Conservation (phyloP, 2,888 invertebrate species). For the Mellilla xanthometata region DNA sequence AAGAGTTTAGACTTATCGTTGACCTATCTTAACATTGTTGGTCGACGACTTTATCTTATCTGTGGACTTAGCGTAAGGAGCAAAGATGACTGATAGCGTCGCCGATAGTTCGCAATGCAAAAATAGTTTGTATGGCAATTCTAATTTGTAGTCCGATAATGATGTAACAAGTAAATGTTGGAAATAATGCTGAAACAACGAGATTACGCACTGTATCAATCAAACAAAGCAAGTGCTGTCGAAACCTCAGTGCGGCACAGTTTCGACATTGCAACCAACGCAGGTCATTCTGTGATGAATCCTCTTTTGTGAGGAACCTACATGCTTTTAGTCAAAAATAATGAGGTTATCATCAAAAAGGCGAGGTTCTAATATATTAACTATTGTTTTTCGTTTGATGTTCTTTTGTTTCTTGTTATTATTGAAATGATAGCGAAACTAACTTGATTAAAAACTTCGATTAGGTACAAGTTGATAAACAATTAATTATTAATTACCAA, state of each 20-base stretch:
- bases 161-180: constrained; percentile 39
- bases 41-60: constrained; percentile 3
- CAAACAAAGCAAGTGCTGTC: constrained; percentile 64
- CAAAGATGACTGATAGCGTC: background rate
- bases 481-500: no score
- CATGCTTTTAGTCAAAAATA: no score
- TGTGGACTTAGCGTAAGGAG: background rate
- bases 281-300: constrained; percentile 19
- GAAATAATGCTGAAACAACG: constrained; percentile 49
- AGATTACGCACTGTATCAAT: constrained; percentile 77
- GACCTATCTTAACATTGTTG: constrained; percentile 7
- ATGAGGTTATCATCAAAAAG: no score
- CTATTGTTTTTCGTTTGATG: no score
- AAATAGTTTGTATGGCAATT: no score
- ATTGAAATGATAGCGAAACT: no score
- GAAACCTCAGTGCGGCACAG: constrained; percentile 55
- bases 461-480: no score
- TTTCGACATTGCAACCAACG: constrained; percentile 56
- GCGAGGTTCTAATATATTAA: no score
- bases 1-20: background rate
- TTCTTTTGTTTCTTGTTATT: no score
- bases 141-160: no score
- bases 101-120: background rate
- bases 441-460: no score
- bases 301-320: constrained; percentile 19